These are phyloP conservation scores for Halichoeres trimaculatus DNA, from an alignment of 2,113 vertebrate genomes.

Conservation along the genomic window DNA sequence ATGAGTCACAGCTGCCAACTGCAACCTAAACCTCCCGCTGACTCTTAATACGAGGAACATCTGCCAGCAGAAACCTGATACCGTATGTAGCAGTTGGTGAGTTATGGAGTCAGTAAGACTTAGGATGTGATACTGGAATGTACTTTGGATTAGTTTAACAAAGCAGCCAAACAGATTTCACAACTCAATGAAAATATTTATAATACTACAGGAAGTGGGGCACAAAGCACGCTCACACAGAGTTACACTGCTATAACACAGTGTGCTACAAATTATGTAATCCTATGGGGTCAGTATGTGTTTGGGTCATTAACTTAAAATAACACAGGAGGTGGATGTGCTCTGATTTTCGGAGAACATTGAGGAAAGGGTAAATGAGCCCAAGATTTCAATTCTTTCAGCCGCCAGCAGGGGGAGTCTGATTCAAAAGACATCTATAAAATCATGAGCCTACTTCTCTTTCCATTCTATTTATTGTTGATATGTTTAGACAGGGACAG, in stretches of 20 bases:
- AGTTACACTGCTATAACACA: background rate
- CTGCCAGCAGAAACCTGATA: constrained; percentile 66
- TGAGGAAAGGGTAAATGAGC: no score
- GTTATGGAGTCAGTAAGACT: constrained; percentile 25
- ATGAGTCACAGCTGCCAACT: constrained; percentile 57
- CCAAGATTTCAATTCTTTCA: no score
- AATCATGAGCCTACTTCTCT: no score
- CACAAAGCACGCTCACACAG: background rate
- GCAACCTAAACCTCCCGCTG: constrained; percentile 43
- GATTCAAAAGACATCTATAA: no score
- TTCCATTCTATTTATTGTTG: no score
- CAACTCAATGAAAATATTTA: background rate
- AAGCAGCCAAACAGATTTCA: background rate
- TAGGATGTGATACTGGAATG: constrained; percentile 37
- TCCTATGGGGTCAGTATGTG: background rate
- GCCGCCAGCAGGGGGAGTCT: no score
- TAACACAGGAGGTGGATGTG: no score
- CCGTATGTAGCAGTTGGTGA: constrained; percentile 61
- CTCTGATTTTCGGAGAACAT: no score
- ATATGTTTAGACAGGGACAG: no score
- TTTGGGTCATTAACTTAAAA: background rate
- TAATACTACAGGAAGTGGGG: background rate
- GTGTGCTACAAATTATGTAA: no score
- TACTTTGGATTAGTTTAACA: constrained; percentile 3
- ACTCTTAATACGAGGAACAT: constrained; percentile 71